phyloP scores from a whole-genome alignment of 92 coral and sea anemone genomes.

The Zoanthus sansibaricus region DNA sequence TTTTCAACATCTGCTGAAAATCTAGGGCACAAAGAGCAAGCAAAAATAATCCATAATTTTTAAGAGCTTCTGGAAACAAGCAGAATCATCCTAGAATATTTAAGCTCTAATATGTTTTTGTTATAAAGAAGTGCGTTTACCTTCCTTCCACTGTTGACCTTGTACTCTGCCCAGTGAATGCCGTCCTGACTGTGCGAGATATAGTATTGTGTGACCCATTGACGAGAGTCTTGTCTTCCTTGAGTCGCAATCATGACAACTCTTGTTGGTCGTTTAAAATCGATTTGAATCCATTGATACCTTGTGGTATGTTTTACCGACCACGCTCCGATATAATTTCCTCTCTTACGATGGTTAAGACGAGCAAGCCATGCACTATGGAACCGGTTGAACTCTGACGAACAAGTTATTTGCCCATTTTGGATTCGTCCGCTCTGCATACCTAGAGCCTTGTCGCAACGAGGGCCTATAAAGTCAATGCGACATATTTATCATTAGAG shows the following conservation, averaged over 20 bases:
- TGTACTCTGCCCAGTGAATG: slow-evolving; percentile 40
- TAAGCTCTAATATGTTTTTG: background rate
- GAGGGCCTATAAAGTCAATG: slow-evolving; percentile 17
- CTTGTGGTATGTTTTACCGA: slow-evolving; percentile 20
- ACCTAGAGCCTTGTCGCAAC: slow-evolving; percentile 49
- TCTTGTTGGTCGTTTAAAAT: slow-evolving; percentile 23
- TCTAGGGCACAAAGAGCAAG: too few relatives aligned
- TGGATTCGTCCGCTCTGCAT: slow-evolving; percentile 47
- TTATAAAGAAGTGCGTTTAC: background rate
- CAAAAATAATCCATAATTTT: too few relatives aligned
- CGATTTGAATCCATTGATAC: slow-evolving; percentile 39
- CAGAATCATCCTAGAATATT: too few relatives aligned
- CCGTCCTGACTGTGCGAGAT: slow-evolving; percentile 34
- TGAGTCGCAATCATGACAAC: slow-evolving; percentile 39
- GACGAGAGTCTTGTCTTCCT: slow-evolving; percentile 26
- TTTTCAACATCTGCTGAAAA: too few relatives aligned
- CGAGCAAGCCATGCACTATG: slow-evolving; percentile 39
- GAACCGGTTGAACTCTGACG: slow-evolving; percentile 14
- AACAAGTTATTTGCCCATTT: slow-evolving; percentile 20
- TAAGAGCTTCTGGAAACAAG: too few relatives aligned
- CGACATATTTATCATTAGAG: background rate
- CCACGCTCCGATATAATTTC: slow-evolving; percentile 16
- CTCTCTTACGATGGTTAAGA: slow-evolving; percentile 31
- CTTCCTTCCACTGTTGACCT: slow-evolving; percentile 35
- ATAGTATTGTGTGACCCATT: slow-evolving; percentile 39